phyloP scores from a whole-genome alignment of 2,888 invertebrate genomes.

The Heliconius cydno region DNA sequence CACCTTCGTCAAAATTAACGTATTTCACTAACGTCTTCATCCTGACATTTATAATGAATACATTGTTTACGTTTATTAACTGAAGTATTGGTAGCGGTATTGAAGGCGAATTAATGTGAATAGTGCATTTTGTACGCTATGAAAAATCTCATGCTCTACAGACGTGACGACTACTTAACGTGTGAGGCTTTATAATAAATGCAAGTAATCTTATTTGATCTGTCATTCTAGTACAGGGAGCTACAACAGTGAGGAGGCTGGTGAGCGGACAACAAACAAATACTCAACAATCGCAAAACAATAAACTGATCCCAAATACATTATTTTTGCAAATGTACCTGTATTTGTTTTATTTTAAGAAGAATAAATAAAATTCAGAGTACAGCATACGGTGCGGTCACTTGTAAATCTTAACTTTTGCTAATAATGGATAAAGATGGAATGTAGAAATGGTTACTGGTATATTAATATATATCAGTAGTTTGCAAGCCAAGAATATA shows the following conservation, averaged over 20 bases:
- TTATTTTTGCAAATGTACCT: conserved; percentile 25
- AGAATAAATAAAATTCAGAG: not conserved
- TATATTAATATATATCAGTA: not conserved
- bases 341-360: conserved; percentile 4
- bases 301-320: conserved; percentile 71
- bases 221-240: not conserved
- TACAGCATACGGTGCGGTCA: conserved; percentile 14
- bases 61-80: conserved; percentile 64
- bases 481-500: not conserved
- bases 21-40: conserved; percentile 4
- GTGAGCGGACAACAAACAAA: conserved; percentile 18
- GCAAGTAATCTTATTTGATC: conserved; percentile 1
- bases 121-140: conserved; percentile 37
- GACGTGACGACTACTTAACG: conserved; percentile 1
- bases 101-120: conserved; percentile 20
- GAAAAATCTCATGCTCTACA: conserved; percentile 41
- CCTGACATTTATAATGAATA: conserved; percentile 63
- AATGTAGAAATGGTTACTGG: not conserved
- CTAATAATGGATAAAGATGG: not conserved
- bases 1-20: conserved; percentile 43
- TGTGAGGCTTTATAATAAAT: not conserved
- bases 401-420: conserved; percentile 25
- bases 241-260: not conserved
- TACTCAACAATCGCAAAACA: conserved; percentile 22
- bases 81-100: conserved; percentile 41